phyloP scores from a whole-genome alignment of 2,797 vertebrate species.

The Onychomys torridus region DNA sequence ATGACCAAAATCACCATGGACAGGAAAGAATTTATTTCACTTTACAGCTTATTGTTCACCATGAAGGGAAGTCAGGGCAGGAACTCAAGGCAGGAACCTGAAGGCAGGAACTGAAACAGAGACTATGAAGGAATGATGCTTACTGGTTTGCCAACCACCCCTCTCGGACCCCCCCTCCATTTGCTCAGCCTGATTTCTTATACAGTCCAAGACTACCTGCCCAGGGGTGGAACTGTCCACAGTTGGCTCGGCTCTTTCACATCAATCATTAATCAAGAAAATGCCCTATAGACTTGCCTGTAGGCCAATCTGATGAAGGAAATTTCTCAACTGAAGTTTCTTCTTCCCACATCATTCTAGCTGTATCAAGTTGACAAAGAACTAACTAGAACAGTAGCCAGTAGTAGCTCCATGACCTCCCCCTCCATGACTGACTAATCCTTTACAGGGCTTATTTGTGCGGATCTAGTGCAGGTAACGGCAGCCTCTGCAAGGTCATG shows the following conservation, averaged over 20 bases:
- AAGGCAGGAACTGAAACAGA: neutral
- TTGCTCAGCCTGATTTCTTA: neutral
- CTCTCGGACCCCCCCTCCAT: fast-evolving
- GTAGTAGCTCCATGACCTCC: neutral
- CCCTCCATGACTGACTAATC: neutral
- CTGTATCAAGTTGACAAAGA: neutral
- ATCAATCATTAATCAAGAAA: neutral
- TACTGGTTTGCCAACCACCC: neutral
- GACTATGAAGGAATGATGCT: too few species aligned
- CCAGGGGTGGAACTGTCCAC: neutral
- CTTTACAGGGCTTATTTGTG: neutral
- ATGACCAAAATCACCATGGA: neutral
- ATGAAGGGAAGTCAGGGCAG: neutral
- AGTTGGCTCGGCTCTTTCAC: neutral
- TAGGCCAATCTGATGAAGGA: neutral
- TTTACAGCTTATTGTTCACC: neutral
- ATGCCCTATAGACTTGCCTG: neutral
- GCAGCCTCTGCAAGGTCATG: neutral
- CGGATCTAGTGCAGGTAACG: neutral
- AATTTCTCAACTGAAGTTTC: neutral
- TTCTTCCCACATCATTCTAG: neutral
- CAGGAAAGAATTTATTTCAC: neutral
- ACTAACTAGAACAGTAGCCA: neutral
- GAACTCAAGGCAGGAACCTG: neutral
- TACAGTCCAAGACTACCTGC: too few species aligned